Percentiles rank a stretch among this genome's conserved stretches.
Conservation (phyloP, 2,113 vertebrate species). For the Litocranius walleri region DNA sequence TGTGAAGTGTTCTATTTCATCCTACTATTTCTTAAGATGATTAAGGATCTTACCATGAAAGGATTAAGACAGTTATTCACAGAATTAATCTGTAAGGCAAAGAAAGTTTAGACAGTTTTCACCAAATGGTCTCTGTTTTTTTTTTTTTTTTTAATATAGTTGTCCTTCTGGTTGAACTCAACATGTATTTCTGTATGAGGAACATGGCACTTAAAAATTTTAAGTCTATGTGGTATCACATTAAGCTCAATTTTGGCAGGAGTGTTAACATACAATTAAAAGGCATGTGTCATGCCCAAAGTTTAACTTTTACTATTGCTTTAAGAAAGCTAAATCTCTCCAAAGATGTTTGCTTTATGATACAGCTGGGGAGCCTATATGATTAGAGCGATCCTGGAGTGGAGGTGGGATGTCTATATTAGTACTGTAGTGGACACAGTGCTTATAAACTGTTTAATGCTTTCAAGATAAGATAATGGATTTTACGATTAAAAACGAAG, state of each 20-base stretch:
- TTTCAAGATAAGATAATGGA: slow-evolving; percentile 5
- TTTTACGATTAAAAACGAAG: background rate
- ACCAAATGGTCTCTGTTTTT: background rate
- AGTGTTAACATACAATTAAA: background rate
- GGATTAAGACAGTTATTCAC: background rate
- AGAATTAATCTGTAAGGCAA: background rate
- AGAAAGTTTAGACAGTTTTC: background rate
- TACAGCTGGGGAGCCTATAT: background rate
- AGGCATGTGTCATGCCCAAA: background rate
- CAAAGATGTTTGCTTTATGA: background rate
- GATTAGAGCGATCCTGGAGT: background rate
- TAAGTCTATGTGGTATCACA: background rate
- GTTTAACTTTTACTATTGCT: background rate
- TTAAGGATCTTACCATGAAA: background rate
- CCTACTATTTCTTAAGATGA: background rate
- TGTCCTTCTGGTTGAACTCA: slow-evolving; percentile 12
- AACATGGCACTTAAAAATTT: background rate
- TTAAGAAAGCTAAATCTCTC: background rate
- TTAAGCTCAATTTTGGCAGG: background rate
- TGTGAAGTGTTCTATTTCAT: background rate
- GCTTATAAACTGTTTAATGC: background rate
- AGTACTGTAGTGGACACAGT: background rate
- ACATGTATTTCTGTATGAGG: background rate
- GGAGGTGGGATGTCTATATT: background rate
- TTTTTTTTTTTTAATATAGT: background rate